These are phyloP conservation scores for Polypedilum vanderplanki DNA, from an alignment of 1,140 invertebrate genomes.

Conservation along the genomic window DNA sequence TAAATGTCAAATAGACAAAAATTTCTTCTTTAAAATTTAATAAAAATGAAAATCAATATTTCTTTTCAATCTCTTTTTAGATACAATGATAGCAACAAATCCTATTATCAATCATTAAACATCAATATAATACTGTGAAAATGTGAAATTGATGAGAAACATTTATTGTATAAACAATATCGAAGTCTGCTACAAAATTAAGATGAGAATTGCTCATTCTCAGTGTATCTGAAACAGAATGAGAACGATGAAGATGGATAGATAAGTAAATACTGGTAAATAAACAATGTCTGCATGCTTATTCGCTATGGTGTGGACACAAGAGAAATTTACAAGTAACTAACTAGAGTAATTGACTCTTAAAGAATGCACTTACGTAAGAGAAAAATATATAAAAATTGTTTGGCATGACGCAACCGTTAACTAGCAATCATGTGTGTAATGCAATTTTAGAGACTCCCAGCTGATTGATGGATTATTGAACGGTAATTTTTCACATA, in stretches of 20 bases:
- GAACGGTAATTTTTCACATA: background rate
- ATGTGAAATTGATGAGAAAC: constrained; percentile 18
- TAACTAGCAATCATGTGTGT: background rate
- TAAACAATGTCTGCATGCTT: too few relatives aligned
- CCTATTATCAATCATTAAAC: constrained; percentile 14
- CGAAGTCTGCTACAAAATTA: too few relatives aligned
- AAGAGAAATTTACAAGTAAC: too few relatives aligned
- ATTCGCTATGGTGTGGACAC: too few relatives aligned
- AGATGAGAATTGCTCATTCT: too few relatives aligned
- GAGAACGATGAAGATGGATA: too few relatives aligned
- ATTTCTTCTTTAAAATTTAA: background rate
- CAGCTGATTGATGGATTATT: background rate
- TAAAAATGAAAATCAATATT: background rate
- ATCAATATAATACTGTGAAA: background rate
- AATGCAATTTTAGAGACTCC: constrained; percentile 13
- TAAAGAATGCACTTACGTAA: too few relatives aligned
- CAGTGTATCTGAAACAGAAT: too few relatives aligned
- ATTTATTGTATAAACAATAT: background rate
- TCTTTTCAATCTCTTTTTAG: background rate
- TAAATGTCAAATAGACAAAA: background rate
- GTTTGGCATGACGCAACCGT: background rate
- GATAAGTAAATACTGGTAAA: too few relatives aligned
- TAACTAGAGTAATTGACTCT: too few relatives aligned
- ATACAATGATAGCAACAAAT: background rate
- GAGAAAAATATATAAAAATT: too few relatives aligned